Percentiles rank a stretch among this genome's conserved stretches.
These are phyloP conservation scores for Molossus molossus DNA, from an alignment of 2,797 vertebrate genomes.

Conservation along the genomic window DNA sequence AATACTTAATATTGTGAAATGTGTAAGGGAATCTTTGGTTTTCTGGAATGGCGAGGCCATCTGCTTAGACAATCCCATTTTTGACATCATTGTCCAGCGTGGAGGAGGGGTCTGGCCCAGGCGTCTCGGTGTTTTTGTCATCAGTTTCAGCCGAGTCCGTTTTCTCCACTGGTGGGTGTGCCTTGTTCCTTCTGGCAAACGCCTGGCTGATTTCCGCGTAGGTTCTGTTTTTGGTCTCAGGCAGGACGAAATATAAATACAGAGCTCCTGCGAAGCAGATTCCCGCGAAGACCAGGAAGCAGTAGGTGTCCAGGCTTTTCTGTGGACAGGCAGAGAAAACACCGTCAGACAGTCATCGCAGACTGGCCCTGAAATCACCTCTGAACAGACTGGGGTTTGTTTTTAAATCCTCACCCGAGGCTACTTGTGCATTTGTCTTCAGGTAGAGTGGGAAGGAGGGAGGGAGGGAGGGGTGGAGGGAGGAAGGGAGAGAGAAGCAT, in stretches of 20 bases:
- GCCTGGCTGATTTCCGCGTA: slow-evolving; percentile 95
- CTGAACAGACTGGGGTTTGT: background rate
- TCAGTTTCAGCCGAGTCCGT: slow-evolving; percentile 66
- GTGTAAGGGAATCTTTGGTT: background rate
- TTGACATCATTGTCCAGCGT: slow-evolving; percentile 47
- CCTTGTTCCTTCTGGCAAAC: slow-evolving; percentile 96
- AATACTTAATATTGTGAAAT: background rate
- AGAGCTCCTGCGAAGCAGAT: slow-evolving; percentile 91
- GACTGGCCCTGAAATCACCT: background rate
- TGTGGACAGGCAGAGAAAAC: slow-evolving; percentile 85
- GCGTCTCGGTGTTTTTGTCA: slow-evolving; percentile 50
- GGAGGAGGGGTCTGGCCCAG: slow-evolving; percentile 78
- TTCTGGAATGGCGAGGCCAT: background rate
- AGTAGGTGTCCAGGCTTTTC: slow-evolving; percentile 92
- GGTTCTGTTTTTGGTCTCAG: slow-evolving; percentile 98
- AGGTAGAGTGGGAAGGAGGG: no score
- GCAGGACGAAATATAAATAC: slow-evolving; percentile 94
- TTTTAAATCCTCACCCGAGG: no score
- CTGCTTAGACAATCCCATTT: slow-evolving; percentile 59
- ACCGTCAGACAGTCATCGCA: background rate
- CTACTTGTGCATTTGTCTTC: no score
- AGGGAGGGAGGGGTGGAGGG: no score
- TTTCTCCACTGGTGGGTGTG: slow-evolving; percentile 87
- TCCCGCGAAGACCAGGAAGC: slow-evolving; percentile 95
- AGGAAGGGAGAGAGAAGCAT: no score